Evolutionary conservation across 2,797 vertebrate genomes (phyloP).

Genomic region (Manis javanica): DNA sequence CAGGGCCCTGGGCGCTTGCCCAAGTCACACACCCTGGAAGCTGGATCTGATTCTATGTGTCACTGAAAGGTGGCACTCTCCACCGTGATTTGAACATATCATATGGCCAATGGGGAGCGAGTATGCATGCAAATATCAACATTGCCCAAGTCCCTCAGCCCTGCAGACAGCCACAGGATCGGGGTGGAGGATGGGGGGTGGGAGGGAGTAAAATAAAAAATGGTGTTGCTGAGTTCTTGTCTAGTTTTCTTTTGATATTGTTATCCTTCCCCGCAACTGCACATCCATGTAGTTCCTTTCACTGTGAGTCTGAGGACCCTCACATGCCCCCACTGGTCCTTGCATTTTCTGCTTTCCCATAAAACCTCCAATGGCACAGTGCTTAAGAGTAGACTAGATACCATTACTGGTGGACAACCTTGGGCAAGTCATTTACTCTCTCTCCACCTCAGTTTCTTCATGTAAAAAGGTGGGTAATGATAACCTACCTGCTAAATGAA

Average conservation of each 20-base stretch:
- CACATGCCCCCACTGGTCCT: neutral
- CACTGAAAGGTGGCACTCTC: constrained; percentile 28
- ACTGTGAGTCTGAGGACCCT: neutral
- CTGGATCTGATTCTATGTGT: neutral
- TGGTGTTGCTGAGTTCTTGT: neutral
- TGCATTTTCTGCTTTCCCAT: neutral
- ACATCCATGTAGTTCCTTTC: neutral
- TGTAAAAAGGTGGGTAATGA: neutral
- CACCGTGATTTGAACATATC: neutral
- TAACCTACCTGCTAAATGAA: neutral
- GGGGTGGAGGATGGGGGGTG: fast-evolving
- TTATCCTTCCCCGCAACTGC: neutral
- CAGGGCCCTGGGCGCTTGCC: neutral
- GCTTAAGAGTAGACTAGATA: neutral
- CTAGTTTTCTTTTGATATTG: neutral
- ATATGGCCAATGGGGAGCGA: neutral
- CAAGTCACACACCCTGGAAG: neutral
- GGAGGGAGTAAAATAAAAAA: neutral
- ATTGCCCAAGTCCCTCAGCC: neutral
- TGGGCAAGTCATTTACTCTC: neutral
- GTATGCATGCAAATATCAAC: neutral
- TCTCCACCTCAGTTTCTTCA: neutral
- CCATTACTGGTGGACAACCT: neutral
- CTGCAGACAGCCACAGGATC: neutral
- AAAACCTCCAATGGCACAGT: neutral